A percentile compares a stretch with the other conserved stretches of the same genome.
Evolutionary conservation across 1,140 invertebrate genomes (phyloP).

Genomic region (Orchestia grillus): DNA sequence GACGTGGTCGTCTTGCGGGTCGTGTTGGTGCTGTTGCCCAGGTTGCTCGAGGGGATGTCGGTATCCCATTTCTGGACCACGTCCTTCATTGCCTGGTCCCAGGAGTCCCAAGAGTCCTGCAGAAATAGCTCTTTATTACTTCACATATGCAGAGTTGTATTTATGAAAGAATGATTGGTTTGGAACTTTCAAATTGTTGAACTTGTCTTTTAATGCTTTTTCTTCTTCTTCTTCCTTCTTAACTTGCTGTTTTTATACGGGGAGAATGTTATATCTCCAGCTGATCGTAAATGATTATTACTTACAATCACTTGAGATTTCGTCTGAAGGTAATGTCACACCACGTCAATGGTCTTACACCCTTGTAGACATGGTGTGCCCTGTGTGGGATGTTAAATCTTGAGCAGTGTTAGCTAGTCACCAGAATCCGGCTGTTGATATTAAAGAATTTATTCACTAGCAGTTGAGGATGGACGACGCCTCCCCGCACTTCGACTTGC

Average conservation of each 20-base stretch:
- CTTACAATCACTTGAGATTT: too few relatives aligned
- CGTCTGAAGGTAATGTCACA: not conserved
- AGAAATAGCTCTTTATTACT: not conserved
- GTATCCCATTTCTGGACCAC: conserved; percentile 66
- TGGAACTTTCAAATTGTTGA: too few relatives aligned
- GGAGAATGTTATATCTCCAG: too few relatives aligned
- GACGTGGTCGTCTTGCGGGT: conserved; percentile 60
- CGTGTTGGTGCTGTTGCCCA: conserved; percentile 60
- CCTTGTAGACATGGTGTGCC: too few relatives aligned
- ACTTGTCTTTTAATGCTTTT: too few relatives aligned
- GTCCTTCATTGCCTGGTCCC: conserved; percentile 67
- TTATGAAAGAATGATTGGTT: not conserved
- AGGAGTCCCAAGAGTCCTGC: conserved; percentile 64
- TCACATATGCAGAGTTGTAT: not conserved
- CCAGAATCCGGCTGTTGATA: not conserved
- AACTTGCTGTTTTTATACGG: too few relatives aligned
- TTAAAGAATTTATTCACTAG: not conserved
- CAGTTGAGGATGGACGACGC: not conserved
- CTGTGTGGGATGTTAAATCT: too few relatives aligned
- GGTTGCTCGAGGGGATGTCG: conserved; percentile 28
- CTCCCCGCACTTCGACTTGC: not conserved
- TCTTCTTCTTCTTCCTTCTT: too few relatives aligned
- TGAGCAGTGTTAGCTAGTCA: not conserved
- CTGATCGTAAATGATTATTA: too few relatives aligned
- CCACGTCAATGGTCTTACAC: not conserved